phyloP scores from a whole-genome alignment of 2,113 vertebrate species.

The Corydoras sp. region DNA sequence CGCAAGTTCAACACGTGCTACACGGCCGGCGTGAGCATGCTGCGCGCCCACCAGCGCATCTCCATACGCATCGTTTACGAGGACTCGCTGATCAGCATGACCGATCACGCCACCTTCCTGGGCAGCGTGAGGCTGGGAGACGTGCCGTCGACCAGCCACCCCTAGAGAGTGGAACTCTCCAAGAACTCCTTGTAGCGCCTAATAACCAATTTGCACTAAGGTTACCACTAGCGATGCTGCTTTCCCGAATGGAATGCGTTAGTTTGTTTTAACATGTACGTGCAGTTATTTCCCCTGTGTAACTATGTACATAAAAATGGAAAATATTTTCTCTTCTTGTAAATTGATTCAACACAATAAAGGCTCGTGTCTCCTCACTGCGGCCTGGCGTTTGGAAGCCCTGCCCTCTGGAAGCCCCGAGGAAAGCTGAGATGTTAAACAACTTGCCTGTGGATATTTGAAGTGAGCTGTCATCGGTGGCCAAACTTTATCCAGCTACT shows the following conservation, averaged over 20 bases:
- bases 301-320: constrained; percentile 60
- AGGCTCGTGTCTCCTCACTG: constrained; percentile 35
- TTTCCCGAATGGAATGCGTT: no score
- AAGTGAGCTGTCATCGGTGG: background rate
- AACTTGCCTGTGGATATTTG: background rate
- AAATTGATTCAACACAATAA: constrained; percentile 63
- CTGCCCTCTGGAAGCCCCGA: background rate
- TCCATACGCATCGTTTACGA: constrained; percentile 88
- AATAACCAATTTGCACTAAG: constrained; percentile 65
- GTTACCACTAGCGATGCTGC: constrained; percentile 5
- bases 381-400: background rate
- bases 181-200: constrained; percentile 43
- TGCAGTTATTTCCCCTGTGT: background rate
- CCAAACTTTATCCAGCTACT: constrained; percentile 2
- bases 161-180: constrained; percentile 29
- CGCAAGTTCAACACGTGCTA: constrained; percentile 83
- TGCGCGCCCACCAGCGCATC: constrained; percentile 82
- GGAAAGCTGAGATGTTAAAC: background rate
- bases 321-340: constrained; percentile 65
- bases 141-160: constrained; percentile 68
- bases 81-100: constrained; percentile 81
- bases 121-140: constrained; percentile 91
- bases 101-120: constrained; percentile 84
- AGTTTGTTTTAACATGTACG: background rate
- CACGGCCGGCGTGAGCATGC: constrained; percentile 77